Conservation (phyloP, 2,113 vertebrate genomes). For the Accipiter virgatus region DNA sequence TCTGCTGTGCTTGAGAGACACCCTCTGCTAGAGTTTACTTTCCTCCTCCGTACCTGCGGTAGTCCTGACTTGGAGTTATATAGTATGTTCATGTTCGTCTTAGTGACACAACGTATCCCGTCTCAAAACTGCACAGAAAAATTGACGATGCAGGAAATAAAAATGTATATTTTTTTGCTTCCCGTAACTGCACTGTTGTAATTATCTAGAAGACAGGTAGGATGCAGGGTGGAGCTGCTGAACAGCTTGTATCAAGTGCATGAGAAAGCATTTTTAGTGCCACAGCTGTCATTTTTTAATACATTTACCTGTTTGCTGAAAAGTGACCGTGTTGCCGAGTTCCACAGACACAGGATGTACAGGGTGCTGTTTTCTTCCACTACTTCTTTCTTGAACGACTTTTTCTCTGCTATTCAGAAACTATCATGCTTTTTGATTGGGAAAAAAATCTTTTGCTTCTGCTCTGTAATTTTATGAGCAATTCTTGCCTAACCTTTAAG, state of each 20-base stretch:
- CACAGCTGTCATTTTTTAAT: not conserved
- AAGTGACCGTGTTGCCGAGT: not conserved
- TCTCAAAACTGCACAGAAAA: not conserved
- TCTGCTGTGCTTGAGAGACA: not conserved
- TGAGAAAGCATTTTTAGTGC: not conserved
- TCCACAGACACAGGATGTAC: not conserved
- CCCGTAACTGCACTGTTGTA: not conserved
- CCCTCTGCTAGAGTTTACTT: not conserved
- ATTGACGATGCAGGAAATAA: not conserved
- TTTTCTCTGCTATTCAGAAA: not conserved
- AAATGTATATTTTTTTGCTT: not conserved
- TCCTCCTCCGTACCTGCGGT: not conserved
- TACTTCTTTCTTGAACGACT: not conserved
- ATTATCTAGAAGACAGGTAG: not conserved
- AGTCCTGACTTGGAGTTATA: not conserved
- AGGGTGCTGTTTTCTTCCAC: not conserved
- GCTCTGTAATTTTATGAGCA: not conserved
- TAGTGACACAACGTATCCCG: not conserved
- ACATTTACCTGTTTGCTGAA: not conserved
- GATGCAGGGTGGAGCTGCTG: not conserved
- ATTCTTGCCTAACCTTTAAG: not conserved
- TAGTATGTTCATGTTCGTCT: not conserved
- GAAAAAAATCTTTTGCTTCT: not conserved
- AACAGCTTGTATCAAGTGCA: not conserved
- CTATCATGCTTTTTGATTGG: not conserved